Evolutionary conservation across 2,888 invertebrate species (phyloP).

Genomic region (Sarcophaga rosellei): DNA sequence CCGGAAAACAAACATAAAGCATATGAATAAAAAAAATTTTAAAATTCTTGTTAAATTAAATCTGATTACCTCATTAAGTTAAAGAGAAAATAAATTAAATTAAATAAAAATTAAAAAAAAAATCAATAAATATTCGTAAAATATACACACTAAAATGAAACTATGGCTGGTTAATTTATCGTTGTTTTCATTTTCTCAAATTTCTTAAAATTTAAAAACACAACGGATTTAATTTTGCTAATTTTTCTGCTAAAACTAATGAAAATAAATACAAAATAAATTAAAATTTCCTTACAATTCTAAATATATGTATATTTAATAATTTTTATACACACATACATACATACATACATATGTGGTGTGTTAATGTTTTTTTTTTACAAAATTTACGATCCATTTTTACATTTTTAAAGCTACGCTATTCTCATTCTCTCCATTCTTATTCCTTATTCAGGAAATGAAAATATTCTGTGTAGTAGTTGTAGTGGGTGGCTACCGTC

Average conservation of each 20-base stretch:
- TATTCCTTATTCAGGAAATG: background rate
- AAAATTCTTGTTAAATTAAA: background rate
- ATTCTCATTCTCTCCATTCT: background rate
- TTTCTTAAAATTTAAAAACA: background rate
- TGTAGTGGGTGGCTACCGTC: background rate
- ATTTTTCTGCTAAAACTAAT: too few species aligned
- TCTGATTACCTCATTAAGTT: too few species aligned
- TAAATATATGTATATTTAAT: too few species aligned
- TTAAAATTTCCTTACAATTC: too few species aligned
- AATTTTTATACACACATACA: background rate
- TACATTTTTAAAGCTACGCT: slow-evolving; percentile 14
- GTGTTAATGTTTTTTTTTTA: background rate
- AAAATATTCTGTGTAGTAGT: background rate
- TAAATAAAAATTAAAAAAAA: too few species aligned
- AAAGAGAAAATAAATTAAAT: too few species aligned
- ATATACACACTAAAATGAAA: background rate
- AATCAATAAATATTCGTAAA: too few species aligned
- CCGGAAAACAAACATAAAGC: too few species aligned
- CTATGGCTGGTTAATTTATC: slow-evolving; percentile 51
- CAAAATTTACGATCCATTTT: background rate
- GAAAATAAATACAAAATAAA: background rate
- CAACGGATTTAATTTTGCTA: background rate
- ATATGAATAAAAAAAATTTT: background rate
- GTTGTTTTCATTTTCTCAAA: background rate
- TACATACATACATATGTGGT: too few species aligned